Base-by-base conservation (phyloP, 2,797 vertebrate genomes). In the Danio choprae region DNA sequence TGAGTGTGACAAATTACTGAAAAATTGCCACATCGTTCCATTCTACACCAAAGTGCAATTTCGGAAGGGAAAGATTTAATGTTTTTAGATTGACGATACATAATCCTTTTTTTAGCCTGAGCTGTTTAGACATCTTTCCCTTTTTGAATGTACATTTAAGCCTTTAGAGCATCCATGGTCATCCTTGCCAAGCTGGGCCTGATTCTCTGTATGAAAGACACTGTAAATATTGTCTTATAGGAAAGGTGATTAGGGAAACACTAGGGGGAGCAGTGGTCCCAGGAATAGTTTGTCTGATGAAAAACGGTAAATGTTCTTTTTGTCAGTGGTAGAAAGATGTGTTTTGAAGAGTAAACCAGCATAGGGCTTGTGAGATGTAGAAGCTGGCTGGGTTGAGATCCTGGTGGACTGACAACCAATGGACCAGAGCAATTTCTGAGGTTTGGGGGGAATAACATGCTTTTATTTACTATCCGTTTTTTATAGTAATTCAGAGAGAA, bases 1-100 rank as follows among this genome's bases (percentile, higher is more conserved):
- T 43, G 53, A 85, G 74, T 77, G 81, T 76, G 74, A 87, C 84
- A 77, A 83, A 88, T 85, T 72, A 88, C 86, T 83, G 84, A 91
- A 89, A 87, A 91, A 89, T 79, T 85, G 81, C 82, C 74, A 75
- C 80, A 90, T 89, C 82, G 88, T 83, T 84, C 89, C 84, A 84
- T 92, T 94, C 91, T 92, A 94, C 94, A 95, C 94, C 94, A 94
- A 95, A 95, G 94, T 95, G 94, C 94, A 95, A 95, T 95, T 89
- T 94, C 91, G 88, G 89, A 94, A 92, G 89, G 91, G 90, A 93
- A 84, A 74, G 65, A 78, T 84, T 82, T 68, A 78, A 76, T 82
- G 76, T 81, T 81, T 86, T 67, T 71, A 74, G 81, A 72, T 81
- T 77, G 81, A 79, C 70, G 59, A 64, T 77, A 76, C 81, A 81